Evolutionary conservation across 2,888 invertebrate species (phyloP), one percentile per base, ranked within the genome.

Genomic region (Anagyrus pseudococci): DNA sequence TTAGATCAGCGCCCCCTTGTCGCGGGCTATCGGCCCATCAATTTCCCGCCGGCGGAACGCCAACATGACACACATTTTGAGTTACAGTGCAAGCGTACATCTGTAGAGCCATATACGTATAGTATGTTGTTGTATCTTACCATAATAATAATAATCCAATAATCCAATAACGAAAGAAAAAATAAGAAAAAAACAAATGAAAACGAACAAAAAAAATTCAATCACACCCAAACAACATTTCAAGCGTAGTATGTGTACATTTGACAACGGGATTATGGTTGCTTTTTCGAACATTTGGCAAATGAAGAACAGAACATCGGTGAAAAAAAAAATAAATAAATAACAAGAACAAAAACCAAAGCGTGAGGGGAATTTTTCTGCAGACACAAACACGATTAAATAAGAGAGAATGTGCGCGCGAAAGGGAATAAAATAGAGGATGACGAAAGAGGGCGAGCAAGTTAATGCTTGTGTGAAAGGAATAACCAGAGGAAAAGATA

Each of bases 51-150:
- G 62, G 48, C 61, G 68, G 67, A 67, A 62, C 66, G 61, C 64
- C 66, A 63, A 72, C 75, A 76, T 73, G 78, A 78, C 77, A 79
- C 76, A 76, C 73, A 72, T 72, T 76, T 79, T 80, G 77, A 80
- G 78, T 80, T 80, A 75, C 80, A 80, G 80, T 79, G 80, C 79
- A 79, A 80, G 80, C 80, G 79, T 75, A 67, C 79, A 80, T 80
- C 80, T 79, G 78, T 80, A 79, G 79, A 80, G 79, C 79, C 79
- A 80, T 80, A 80, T 80, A 79, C 78, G 75, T 80, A 80, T 79
- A 80, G 77, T 79, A 79, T 77, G 78, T 79, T 80, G 60, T 63
- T 67, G 66, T 66, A 66, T 66, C 66, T 66, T 66, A 63, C 47
- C 48, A 37, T 44, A 69, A 55, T n/a, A 53, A 46, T 37, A 49